phyloP scores from a whole-genome alignment of 92 coral and sea anemone genomes.

The Epizoanthus scotinus region DNA sequence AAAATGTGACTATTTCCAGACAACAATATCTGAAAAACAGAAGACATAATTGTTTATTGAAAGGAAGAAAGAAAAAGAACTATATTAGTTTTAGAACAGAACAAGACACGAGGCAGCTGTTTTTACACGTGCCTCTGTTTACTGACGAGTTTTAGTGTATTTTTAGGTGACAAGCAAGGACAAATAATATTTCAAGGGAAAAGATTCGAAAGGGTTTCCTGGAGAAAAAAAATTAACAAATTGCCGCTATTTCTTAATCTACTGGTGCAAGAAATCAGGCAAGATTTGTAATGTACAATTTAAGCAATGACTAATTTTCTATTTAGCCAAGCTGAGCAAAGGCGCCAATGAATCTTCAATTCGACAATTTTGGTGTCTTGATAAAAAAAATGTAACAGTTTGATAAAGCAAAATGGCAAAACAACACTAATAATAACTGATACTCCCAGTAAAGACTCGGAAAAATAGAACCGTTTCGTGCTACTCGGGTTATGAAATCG shows the following conservation, averaged over 20 bases:
- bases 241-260: slow-evolving; percentile 42
- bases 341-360: too few relatives aligned
- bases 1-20: slow-evolving; percentile 5
- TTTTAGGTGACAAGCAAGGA: slow-evolving; percentile 27
- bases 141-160: background rate
- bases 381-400: too few relatives aligned
- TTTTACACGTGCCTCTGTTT: slow-evolving; percentile 30
- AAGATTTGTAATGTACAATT: slow-evolving; percentile 5
- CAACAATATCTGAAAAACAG: background rate
- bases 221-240: slow-evolving; percentile 39
- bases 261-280: slow-evolving; percentile 7
- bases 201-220: slow-evolving; percentile 29
- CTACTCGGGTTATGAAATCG: too few relatives aligned
- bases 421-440: too few relatives aligned
- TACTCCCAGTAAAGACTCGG: too few relatives aligned
- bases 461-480: too few relatives aligned
- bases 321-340: too few relatives aligned
- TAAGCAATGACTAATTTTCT: too few relatives aligned
- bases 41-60: slow-evolving; percentile 10
- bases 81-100: slow-evolving; percentile 18
- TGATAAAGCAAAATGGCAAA: too few relatives aligned
- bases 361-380: too few relatives aligned
- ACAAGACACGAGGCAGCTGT: slow-evolving; percentile 3
- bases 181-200: slow-evolving; percentile 27
- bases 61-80: background rate